Evolutionary conservation across 2,888 invertebrate species (phyloP), one percentile per base, ranked within the genome.

Genomic region (Macropis europaea): DNA sequence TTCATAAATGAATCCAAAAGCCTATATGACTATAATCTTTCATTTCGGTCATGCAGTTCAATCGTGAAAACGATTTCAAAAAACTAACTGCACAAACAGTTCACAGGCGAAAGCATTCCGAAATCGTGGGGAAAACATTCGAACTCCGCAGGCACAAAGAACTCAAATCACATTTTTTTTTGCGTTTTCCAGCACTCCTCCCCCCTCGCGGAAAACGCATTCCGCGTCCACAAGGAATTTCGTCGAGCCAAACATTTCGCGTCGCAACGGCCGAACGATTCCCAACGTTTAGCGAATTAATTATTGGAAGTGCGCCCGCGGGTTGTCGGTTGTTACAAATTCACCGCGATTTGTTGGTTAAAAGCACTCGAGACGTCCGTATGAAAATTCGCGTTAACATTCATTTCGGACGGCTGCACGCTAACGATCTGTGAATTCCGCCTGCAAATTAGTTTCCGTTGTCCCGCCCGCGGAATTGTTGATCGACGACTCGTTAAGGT

Each of bases 351-450:
- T 73, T 67, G 61, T 66, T 47, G 67, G 67, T 43, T 62, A 72
- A 72, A 73, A 72, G 61, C 67, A 28, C 36, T 57, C 36, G 54
- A 73, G 59, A 67, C 67, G 57, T 47, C 52, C 54, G 43, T 57
- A 72, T 72, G 67, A 71, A 73, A 73, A 67, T 67, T 42, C 73
- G 13, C 72, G 67, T 67, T 67, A 73, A 72, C 72, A 59, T 62
- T 72, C 72, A 67, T 66, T 72, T 66, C 57, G n/a, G n/a, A n/a
- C n/a, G n/a, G n/a, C n/a, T 42, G 28, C 52, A 45, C 47, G 61
- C 42, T 57, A 73, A 72, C 67, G 67, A 72, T 72, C 66, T 66
- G 73, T 57, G 67, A 67, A 72, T 73, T 60, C 67, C 42, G 34
- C 28, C n/a, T n/a, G 61, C 56, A 73, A 66, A 72, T 73, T 72